Evolutionary conservation across 2,797 vertebrate genomes (phyloP), one percentile per base, ranked within the genome.

Genomic region (Scolopax rusticola): DNA sequence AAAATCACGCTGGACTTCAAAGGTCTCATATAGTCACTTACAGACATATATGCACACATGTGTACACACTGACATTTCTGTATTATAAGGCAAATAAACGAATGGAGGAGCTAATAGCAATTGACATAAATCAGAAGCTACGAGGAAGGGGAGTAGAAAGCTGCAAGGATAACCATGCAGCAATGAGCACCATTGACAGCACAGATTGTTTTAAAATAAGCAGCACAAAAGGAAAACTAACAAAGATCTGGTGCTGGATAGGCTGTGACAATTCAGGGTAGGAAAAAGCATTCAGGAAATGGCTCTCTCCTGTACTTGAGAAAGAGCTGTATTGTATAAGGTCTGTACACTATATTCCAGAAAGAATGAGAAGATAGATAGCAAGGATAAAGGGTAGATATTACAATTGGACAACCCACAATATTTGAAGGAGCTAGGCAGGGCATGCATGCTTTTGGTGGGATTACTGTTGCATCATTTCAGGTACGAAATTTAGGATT

Each of bases 21-120:
- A 43, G 19, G 19, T 93, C 43, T 83, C 68, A 75, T 12, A 45
- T 8, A n/a, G 17, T 84, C 41, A 43, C 28, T 87, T 76, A 40
- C 3, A 81, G 33, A 27, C 1, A 3, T 38, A 41, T 7, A 56
- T 14, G 70, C 25, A 54, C 38, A 25, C 19, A 36, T 0, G 0
- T 1, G 2, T 33, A 48, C 32, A 61, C 12, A 59, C 9, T 1
- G 1, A 8, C 27, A 68, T 47, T 9, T 36, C 36, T 57, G 5
- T 60, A 25, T 12, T 50, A 64, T 20, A 64, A 80, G 74, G 20
- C 28, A 84, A 83, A 67, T 45, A 23, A 85, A 83, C 88, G 18
- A 64, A 51, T 24, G 43, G 15, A 59, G 43, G 74, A 63, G 8
- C 18, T 47, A 28, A 51, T 15, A 41, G n/a, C 47, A 78, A 69